Percentiles rank a stretch among this genome's conserved stretches.
Evolutionary conservation across 2,797 vertebrate species (phyloP).

Genomic region (Squalus acanthias): DNA sequence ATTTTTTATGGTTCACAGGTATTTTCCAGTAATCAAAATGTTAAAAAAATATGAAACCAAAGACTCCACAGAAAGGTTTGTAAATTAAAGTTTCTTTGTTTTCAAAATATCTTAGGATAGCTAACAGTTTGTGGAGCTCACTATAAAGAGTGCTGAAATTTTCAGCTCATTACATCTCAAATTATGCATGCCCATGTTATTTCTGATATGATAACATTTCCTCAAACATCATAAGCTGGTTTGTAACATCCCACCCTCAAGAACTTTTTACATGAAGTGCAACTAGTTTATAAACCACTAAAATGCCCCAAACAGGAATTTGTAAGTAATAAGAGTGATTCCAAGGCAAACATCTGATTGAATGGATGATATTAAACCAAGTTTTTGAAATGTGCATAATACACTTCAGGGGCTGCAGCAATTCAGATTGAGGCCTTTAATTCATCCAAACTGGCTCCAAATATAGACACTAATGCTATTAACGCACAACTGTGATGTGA

Average conservation of each 20-base stretch:
- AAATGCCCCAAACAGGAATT: background rate
- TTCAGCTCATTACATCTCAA: background rate
- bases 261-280: background rate
- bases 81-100: background rate
- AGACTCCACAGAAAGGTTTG: background rate
- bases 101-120: background rate
- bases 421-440: background rate
- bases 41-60: background rate
- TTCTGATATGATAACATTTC: background rate
- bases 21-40: background rate
- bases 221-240: background rate
- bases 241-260: background rate
- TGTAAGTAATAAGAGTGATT: background rate
- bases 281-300: background rate
- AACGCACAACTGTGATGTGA: background rate
- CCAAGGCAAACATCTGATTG: background rate
- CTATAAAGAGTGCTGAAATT: background rate
- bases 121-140: background rate
- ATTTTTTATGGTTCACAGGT: background rate
- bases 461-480: background rate
- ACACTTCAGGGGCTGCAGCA: background rate
- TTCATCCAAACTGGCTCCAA: background rate
- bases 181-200: background rate
- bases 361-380: background rate
- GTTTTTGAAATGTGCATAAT: background rate